A percentile compares a stretch with the other conserved stretches of the same genome.
These are phyloP conservation scores for Melinaea marsaeus DNA, from an alignment of 2,888 invertebrate genomes.

Conservation along the genomic window DNA sequence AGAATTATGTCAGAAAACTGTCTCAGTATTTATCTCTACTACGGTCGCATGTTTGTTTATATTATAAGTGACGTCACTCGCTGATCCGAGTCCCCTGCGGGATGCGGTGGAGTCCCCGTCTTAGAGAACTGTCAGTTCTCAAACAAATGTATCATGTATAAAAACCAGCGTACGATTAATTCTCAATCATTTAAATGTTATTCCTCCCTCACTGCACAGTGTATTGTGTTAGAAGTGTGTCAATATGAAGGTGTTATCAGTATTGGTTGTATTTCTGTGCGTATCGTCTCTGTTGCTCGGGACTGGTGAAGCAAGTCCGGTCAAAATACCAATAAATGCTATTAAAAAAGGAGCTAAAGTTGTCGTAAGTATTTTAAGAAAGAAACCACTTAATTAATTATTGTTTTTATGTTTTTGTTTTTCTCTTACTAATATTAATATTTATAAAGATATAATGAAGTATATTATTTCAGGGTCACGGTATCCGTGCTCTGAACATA, in stretches of 20 bases:
- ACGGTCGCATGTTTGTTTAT: no score
- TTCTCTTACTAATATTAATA: no score
- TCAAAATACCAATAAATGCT: slow-evolving; percentile 44
- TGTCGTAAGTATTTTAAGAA: slow-evolving; percentile 38
- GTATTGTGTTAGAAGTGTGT: slow-evolving; percentile 20
- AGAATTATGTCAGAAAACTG: no score
- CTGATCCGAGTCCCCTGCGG: no score
- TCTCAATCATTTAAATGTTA: background rate
- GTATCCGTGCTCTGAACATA: no score
- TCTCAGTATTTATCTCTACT: no score
- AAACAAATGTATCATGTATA: background rate
- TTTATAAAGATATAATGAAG: slow-evolving; percentile 4
- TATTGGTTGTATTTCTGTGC: background rate
- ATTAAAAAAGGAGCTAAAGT: slow-evolving; percentile 28
- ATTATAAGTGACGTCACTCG: no score
- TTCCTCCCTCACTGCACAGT: slow-evolving; percentile 1
- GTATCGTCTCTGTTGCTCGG: slow-evolving; percentile 22
- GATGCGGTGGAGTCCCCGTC: no score
- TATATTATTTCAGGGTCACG: no score
- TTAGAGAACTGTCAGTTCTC: no score
- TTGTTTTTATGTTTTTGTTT: background rate
- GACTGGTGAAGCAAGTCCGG: slow-evolving; percentile 38
- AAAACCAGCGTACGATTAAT: background rate
- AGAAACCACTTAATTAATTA: background rate
- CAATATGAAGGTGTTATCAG: slow-evolving; percentile 21